Percentiles rank a stretch among this genome's conserved stretches.
Conservation (phyloP, 2,113 vertebrate genomes). For the Pampusana beccarii region DNA sequence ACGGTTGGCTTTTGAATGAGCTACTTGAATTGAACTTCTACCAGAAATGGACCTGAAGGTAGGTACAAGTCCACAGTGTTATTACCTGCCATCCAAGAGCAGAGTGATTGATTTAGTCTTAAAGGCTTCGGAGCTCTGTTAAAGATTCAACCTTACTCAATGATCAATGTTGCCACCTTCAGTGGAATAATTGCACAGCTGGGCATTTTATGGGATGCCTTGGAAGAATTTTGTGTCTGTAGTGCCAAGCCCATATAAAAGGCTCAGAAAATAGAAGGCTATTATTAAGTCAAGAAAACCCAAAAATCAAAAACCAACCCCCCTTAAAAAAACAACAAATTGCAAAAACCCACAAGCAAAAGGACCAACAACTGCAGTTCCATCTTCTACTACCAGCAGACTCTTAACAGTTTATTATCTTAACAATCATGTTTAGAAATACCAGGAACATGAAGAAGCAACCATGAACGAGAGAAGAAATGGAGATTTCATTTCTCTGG, state of each 20-base stretch:
- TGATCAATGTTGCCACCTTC: background rate
- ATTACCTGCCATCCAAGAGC: background rate
- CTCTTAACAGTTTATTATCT: background rate
- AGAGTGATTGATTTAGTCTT: background rate
- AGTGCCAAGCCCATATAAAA: background rate
- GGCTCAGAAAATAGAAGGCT: background rate
- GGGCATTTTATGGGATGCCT: background rate
- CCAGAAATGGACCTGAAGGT: background rate
- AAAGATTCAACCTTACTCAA: background rate
- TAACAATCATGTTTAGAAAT: background rate
- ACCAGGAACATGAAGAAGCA: background rate
- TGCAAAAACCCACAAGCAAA: too few relatives aligned
- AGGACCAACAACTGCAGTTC: background rate
- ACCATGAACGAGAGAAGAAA: rapidly evolving
- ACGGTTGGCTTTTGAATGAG: background rate
- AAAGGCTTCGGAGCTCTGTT: background rate
- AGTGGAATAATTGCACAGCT: background rate
- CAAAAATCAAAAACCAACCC: too few relatives aligned
- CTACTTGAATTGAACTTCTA: background rate
- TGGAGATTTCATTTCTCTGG: background rate
- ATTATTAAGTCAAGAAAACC: background rate
- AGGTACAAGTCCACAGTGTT: background rate
- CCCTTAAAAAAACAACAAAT: too few relatives aligned
- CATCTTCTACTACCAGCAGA: background rate
- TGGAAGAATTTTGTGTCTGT: background rate